Evolutionary conservation across 1,140 invertebrate genomes (phyloP).

Genomic region (Ceratina australensis): DNA sequence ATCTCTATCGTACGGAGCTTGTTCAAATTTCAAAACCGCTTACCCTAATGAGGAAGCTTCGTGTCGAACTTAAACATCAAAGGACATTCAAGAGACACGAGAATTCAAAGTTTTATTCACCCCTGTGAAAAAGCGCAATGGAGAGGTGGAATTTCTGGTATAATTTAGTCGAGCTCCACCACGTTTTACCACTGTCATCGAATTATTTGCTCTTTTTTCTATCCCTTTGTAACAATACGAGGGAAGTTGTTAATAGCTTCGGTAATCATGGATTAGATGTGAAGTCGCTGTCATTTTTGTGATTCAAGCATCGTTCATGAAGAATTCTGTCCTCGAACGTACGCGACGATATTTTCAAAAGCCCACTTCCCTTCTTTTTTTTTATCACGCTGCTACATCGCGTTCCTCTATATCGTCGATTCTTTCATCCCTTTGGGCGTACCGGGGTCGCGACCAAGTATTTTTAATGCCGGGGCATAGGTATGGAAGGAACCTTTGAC

Average conservation of each 20-base stretch:
- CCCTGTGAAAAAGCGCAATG: not conserved
- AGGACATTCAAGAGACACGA: slow-evolving; percentile 29
- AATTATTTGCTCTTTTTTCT: slow-evolving; percentile 4
- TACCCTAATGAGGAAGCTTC: not conserved
- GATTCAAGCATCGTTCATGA: not conserved
- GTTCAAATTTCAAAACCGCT: not conserved
- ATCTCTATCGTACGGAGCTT: not conserved
- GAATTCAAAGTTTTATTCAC: slow-evolving; percentile 34
- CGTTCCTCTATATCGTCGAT: not conserved
- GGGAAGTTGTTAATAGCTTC: slow-evolving; percentile 35
- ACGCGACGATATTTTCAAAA: not conserved
- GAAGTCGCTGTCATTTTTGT: slow-evolving; percentile 6
- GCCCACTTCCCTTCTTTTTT: not conserved
- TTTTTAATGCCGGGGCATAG: not conserved
- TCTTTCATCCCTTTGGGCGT: not conserved
- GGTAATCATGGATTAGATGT: slow-evolving; percentile 15
- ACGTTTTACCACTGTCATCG: not conserved
- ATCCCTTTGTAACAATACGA: not conserved
- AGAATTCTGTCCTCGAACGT: slow-evolving; percentile 10
- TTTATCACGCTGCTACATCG: not conserved
- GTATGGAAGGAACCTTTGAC: not conserved
- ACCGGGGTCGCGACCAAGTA: too few relatives aligned
- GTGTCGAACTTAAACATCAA: slow-evolving; percentile 10
- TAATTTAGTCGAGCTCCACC: slow-evolving; percentile 13
- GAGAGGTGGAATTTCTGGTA: slow-evolving; percentile 27